These are phyloP conservation scores for Nettapus auritus DNA, from an alignment of 2,113 vertebrate species.

Conservation along the genomic window DNA sequence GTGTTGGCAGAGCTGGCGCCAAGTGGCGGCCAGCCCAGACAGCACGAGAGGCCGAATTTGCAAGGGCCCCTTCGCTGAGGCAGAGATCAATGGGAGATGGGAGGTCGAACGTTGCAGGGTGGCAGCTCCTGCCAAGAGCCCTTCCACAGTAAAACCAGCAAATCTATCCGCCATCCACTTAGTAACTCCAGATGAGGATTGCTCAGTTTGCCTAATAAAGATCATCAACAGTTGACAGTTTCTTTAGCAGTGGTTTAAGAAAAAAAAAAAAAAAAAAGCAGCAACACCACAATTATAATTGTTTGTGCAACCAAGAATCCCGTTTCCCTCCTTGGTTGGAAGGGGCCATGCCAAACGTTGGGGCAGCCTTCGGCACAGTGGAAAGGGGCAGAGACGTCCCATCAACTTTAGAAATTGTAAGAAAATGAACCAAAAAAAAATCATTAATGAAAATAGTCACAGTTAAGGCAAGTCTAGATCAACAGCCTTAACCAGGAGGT, in stretches of 20 bases:
- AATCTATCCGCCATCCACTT: neutral
- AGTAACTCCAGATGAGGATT: neutral
- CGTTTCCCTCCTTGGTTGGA: neutral
- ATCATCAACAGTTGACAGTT: neutral
- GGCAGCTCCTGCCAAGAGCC: neutral
- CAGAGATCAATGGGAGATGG: neutral
- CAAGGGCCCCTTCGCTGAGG: neutral
- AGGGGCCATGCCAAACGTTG: neutral
- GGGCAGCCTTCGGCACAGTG: neutral
- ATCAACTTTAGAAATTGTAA: neutral
- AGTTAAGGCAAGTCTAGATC: neutral
- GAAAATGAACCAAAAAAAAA: neutral
- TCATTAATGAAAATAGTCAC: neutral
- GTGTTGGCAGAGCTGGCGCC: neutral
- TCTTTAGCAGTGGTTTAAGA: neutral
- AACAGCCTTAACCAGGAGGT: neutral
- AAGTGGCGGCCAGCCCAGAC: neutral
- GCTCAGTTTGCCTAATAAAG: neutral
- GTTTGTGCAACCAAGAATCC: neutral
- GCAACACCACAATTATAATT: neutral
- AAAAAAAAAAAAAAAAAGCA: neutral
- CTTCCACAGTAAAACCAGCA: neutral
- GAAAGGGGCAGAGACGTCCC: neutral
- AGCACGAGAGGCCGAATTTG: slow-evolving; percentile 2
- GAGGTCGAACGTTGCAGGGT: neutral